These are phyloP conservation scores for Diglossa brunneiventris DNA, from an alignment of 2,113 vertebrate genomes.

Conservation along the genomic window DNA sequence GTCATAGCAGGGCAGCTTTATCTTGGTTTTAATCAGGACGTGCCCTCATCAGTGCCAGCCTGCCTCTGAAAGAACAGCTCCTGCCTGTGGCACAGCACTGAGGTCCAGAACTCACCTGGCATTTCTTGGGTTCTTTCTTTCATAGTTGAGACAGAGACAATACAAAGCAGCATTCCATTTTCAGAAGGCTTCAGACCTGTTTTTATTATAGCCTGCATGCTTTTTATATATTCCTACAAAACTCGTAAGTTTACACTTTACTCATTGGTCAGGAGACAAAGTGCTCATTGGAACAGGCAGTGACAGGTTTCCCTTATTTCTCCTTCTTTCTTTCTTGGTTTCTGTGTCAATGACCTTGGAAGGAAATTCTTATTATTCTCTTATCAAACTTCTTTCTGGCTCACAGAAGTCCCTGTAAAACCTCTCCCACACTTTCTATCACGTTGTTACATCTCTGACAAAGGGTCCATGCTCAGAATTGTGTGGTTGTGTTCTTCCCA, in stretches of 20 bases:
- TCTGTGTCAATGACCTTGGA: background rate
- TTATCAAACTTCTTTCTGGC: background rate
- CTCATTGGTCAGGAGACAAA: background rate
- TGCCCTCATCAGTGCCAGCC: background rate
- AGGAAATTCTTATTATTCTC: background rate
- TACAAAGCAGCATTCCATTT: background rate
- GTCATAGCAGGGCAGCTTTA: background rate
- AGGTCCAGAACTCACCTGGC: background rate
- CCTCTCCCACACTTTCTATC: background rate
- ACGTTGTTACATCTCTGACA: accelerated
- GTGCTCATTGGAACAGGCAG: background rate
- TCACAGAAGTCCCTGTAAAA: background rate
- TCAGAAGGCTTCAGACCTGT: background rate
- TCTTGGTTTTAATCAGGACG: background rate
- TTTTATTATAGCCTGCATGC: background rate
- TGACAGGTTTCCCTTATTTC: background rate
- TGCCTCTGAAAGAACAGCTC: background rate
- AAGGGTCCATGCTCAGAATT: background rate
- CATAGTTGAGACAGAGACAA: no score
- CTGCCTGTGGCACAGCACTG: background rate
- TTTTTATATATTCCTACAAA: background rate
- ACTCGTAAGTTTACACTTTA: background rate
- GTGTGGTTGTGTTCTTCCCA: background rate
- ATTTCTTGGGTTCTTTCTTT: background rate
- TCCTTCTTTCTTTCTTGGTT: background rate